phyloP scores from a whole-genome alignment of 1,140 invertebrate genomes.

The Amyelois transitella region DNA sequence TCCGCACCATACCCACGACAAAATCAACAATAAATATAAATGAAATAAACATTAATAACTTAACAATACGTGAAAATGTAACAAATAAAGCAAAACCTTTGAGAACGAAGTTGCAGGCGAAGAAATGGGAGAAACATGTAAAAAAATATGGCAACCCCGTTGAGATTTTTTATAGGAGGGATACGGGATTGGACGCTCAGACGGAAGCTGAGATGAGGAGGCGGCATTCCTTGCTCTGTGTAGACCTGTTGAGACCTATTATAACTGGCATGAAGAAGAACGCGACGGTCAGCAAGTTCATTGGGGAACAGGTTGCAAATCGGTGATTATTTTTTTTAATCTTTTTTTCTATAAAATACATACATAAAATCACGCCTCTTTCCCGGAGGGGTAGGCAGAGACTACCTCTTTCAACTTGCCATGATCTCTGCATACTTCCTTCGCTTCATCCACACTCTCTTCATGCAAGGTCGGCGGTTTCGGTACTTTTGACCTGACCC shows the following conservation, averaged over 20 bases:
- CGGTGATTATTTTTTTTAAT: conserved; percentile 1
- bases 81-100: not conserved
- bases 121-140: not conserved
- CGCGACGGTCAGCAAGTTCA: conserved; percentile 8
- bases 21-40: no score
- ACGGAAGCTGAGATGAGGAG: conserved; percentile 7
- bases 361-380: no score
- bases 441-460: no score
- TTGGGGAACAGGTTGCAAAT: not conserved
- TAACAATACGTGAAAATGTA: not conserved
- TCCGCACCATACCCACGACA: no score
- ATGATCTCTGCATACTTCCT: no score
- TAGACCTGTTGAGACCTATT: conserved; percentile 35
- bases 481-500: no score
- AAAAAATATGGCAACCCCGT: conserved; percentile 12
- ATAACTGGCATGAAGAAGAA: conserved; percentile 27
- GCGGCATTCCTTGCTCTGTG: conserved; percentile 30
- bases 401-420: no score
- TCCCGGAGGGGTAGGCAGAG: no score
- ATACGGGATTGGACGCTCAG: not conserved
- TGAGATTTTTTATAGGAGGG: conserved; percentile 38
- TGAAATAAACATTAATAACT: no score
- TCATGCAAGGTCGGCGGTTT: no score
- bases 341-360: no score
- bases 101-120: not conserved